Percentiles rank a stretch among this genome's conserved stretches.
Conservation (phyloP, 1,140 invertebrate genomes). For the Armadillidium nasatum region DNA sequence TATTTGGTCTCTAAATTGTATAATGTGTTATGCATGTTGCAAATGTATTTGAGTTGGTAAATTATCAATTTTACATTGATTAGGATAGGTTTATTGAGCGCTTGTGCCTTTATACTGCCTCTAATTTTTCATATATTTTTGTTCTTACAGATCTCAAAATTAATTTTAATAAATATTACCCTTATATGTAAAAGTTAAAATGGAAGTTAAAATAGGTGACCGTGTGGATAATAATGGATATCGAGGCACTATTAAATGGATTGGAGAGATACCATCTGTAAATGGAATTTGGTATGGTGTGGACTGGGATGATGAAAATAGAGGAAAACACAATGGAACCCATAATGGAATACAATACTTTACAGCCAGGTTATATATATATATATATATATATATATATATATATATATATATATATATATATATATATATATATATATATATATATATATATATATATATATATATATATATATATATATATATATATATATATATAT, state of each 20-base stretch:
- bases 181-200: no score
- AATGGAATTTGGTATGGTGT: conserved; percentile 76
- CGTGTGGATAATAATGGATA: conserved; percentile 46
- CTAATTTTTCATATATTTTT: no score
- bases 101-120: no score
- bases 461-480: not conserved
- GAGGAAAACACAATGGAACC: conserved; percentile 86
- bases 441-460: not conserved
- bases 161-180: no score
- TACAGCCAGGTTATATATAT: conserved; percentile 60
- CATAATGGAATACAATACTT: conserved; percentile 78
- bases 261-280: conserved; percentile 57
- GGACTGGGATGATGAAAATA: conserved; percentile 81
- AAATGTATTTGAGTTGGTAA: no score
- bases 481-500: not conserved
- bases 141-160: no score
- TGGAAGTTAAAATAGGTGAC: not conserved
- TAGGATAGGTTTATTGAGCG: no score
- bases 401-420: not conserved
- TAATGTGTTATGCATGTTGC: no score
- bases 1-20: no score
- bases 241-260: conserved; percentile 57
- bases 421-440: not conserved
- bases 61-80: no score
- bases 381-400: conserved; percentile 42